A percentile compares a stretch with the other conserved stretches of the same genome.
Conservation (phyloP, 2,113 vertebrate genomes). For the Paramormyrops kingsleyae region DNA sequence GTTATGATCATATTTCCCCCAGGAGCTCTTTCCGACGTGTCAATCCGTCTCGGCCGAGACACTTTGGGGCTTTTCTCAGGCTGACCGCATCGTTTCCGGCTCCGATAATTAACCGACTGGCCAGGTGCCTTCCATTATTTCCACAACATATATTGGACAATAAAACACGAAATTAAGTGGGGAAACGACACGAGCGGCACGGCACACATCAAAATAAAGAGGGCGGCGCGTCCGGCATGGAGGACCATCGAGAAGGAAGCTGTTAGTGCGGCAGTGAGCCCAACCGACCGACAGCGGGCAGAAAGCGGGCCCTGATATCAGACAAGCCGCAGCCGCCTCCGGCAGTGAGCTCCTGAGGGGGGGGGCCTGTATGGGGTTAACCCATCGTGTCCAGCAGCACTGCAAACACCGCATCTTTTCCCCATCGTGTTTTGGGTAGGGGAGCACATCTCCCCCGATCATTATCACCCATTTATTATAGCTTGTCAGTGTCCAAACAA, state of each 20-base stretch:
- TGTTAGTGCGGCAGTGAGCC: conserved; percentile 39
- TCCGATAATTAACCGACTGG: conserved; percentile 53
- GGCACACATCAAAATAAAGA: conserved; percentile 18
- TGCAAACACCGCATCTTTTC: neutral
- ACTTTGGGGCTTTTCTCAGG: conserved; percentile 62
- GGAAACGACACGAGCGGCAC: neutral
- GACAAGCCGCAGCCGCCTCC: conserved; percentile 53
- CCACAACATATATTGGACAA: conserved; percentile 9
- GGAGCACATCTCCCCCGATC: neutral
- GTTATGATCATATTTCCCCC: conserved; percentile 90
- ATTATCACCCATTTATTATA: neutral
- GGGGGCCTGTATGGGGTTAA: conserved; percentile 36
- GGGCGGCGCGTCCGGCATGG: neutral
- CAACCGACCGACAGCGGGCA: conserved; percentile 34
- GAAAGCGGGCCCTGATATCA: conserved; percentile 52
- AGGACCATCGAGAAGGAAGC: conserved; percentile 25
- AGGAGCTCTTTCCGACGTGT: conserved; percentile 77
- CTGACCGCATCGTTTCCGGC: conserved; percentile 42
- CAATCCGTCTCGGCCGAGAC: conserved; percentile 80
- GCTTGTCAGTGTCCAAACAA: neutral
- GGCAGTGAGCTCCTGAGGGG: conserved; percentile 49
- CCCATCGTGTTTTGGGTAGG: neutral
- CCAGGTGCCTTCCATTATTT: neutral
- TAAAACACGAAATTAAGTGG: conserved; percentile 5
- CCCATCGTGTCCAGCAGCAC: conserved; percentile 21